These are phyloP conservation scores for Tipula confusa DNA, from an alignment of 2,888 invertebrate species.

Conservation along the genomic window DNA sequence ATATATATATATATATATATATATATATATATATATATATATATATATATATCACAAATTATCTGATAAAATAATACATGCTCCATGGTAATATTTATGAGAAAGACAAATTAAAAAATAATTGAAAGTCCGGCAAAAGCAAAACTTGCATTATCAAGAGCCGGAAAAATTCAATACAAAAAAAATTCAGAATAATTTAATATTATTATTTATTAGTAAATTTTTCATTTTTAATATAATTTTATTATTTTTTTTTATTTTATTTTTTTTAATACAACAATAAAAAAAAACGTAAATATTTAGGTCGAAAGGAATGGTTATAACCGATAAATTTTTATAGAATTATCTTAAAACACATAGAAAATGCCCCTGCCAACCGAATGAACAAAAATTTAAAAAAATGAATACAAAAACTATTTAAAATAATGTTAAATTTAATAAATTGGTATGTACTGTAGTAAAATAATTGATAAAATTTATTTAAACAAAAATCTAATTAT, in stretches of 20 bases:
- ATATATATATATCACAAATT: neutral
- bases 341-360: neutral
- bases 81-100: neutral
- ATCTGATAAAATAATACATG: neutral
- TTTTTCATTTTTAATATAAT: constrained; percentile 25
- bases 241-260: neutral
- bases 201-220: neutral
- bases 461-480: neutral
- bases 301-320: constrained; percentile 12
- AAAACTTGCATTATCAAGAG: neutral
- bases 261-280: neutral
- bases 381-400: neutral
- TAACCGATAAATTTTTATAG: neutral
- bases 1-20: no score
- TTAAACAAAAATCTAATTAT: neutral
- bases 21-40: no score
- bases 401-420: no score
- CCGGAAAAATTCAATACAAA: neutral
- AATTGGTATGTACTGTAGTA: neutral
- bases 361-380: neutral
- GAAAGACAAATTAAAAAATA: neutral
- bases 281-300: neutral
- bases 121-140: neutral
- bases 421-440: neutral
- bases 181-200: neutral